Base-by-base conservation (phyloP, 2,113 vertebrate genomes). In the Tychaedon coryphoeus region DNA sequence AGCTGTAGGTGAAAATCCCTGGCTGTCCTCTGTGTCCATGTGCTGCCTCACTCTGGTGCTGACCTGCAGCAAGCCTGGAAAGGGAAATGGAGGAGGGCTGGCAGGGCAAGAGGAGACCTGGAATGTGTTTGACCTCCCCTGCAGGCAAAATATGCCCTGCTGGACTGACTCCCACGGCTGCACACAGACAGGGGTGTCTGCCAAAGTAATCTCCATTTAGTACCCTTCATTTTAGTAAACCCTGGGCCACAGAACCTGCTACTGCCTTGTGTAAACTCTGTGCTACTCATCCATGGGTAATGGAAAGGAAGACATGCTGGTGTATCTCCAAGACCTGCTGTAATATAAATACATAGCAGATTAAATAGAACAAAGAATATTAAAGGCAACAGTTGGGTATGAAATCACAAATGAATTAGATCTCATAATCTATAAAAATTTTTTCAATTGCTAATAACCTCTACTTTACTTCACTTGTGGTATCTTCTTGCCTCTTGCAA, bases 311-410 rank as follows among this genome's bases (percentile, higher is more conserved):
- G 4, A 9, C 19, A 8, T 24, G 24, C 36, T 38, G n/a, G 31
- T 0, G 0, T 0, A 0, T 36, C 16, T 85, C 20, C 64, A 83
- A 38, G 34, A 34, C 4, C 14, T 60, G 9, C 10, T 67, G 31
- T 33, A 56, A 54, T 19, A 75, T 12, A 65, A 79, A 75, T 48
- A 29, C 24, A 38, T 3, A n/a, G 12, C 20, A 82, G 70, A 75
- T 61, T 48, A 75, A 65, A 53, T 25, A 69, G 40, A 90, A 71
- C 5, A 56, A 36, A 23, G 9, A 19, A 26, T 67, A 28, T 50
- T 53, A 69, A 6, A 20, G 66, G 4, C 3, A 82, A 29, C 1
- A 42, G 11, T 47, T 54, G 60, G 15, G 14, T 71, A n/a, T 0
- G 7, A 50, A 74, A 66, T 38, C 47, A 61, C 19, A 48, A 70